Evolutionary conservation across 64 coral and sea anemone genomes (phyloP), one percentile per base, ranked within the genome.

Genomic region (Catalaphyllia jardinei): DNA sequence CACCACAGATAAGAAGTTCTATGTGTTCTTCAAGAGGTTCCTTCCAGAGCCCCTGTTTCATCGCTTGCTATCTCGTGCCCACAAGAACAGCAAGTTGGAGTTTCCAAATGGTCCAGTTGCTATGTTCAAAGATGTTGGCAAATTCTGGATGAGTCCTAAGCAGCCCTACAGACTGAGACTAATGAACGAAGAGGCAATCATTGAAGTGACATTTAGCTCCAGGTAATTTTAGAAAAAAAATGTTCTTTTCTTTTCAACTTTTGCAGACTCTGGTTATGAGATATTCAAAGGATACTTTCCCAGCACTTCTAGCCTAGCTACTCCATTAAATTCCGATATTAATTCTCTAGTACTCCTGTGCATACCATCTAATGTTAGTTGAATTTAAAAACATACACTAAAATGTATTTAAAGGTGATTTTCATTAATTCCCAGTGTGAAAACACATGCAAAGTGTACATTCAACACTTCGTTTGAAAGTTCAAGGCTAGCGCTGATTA

Each of bases 21-120:
- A 89, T 19, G 79, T 93, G 11, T 89, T 83, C 11, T 93, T 93
- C n/a, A 19, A 57, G 13, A 57, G 73, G 18, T 93, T 93, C 79
- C 78, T 82, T 20, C 92, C 92, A 65, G 92, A 93, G 10, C 76
- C 92, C 52, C 24, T 93, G 60, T 93, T 93, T 46, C 87, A 93
- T 55, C 79, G 87, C 20, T 33, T 93, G 38, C 59, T 93, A 24
- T 93, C 92, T 39, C 92, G 92, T 78, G 92, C 92, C 11, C 72
- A 88, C 42, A 89, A 89, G 19, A 72, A 76, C 9, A 93, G 86
- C 62, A 88, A 33, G 29, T 4, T 76, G 10, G 73, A 72, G 14
- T 57, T 67, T 67, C 79, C 87, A 14, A 67, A 83, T n/a, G 75
- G 16, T 18, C 24, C 31, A 54, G 39, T 62, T 31, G 73, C 69